Evolutionary conservation across 2,113 vertebrate species (phyloP).

Genomic region (Leucosticte australis): DNA sequence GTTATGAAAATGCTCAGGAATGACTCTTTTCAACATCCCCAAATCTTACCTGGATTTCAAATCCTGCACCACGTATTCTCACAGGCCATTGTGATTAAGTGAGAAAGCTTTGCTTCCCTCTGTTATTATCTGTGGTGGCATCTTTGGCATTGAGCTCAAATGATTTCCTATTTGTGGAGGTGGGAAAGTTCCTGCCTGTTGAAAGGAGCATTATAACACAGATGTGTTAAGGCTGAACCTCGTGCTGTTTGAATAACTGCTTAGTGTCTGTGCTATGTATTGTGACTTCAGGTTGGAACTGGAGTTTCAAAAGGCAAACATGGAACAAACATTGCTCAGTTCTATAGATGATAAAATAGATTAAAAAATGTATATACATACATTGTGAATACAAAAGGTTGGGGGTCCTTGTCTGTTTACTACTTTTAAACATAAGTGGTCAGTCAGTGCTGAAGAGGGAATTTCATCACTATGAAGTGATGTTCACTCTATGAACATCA

Average conservation of each 20-base stretch:
- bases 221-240: background rate
- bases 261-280: background rate
- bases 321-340: background rate
- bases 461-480: background rate
- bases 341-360: background rate
- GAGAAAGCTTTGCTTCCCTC: background rate
- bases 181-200: background rate
- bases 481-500: too few relatives aligned
- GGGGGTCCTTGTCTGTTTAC: background rate
- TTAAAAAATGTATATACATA: background rate
- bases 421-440: background rate
- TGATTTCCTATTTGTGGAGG: background rate
- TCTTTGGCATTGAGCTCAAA: background rate
- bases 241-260: rapidly evolving
- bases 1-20: background rate
- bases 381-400: background rate
- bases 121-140: background rate
- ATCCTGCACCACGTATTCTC: background rate
- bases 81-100: background rate
- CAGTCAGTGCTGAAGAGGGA: background rate
- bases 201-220: background rate
- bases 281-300: background rate
- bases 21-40: background rate
- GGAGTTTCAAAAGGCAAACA: background rate
- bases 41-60: background rate